Evolutionary conservation across 2,888 invertebrate species (phyloP).

Genomic region (Frankliniella fusca): DNA sequence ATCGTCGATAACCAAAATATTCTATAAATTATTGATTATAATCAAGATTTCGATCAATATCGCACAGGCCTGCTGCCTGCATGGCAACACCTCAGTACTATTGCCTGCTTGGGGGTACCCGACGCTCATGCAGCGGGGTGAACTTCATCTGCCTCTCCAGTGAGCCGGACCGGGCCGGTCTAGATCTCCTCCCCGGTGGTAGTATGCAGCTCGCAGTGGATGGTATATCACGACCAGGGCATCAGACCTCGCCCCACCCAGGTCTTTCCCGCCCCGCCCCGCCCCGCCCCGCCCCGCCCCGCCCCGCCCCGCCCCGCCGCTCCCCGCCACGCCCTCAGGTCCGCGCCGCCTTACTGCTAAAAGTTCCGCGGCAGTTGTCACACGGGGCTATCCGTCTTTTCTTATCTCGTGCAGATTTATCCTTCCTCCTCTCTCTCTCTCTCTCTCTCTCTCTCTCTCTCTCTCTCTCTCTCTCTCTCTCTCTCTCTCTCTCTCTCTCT

Average conservation of each 20-base stretch:
- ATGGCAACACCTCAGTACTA: too few relatives aligned
- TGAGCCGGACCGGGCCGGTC: too few relatives aligned
- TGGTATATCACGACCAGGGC: background rate
- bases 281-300: constrained; percentile 6
- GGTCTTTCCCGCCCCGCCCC: background rate
- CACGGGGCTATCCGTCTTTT: constrained; percentile 12
- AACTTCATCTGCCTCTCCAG: too few relatives aligned
- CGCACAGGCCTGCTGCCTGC: too few relatives aligned
- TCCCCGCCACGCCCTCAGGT: background rate
- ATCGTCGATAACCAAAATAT: too few relatives aligned
- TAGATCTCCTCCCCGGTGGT: background rate
- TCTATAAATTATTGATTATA: too few relatives aligned
- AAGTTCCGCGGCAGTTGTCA: constrained; percentile 25
- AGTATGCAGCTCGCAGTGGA: background rate
- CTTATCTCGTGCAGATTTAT: constrained; percentile 20
- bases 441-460: background rate
- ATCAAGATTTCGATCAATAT: too few relatives aligned
- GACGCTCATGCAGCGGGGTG: background rate
- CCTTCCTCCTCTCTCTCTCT: background rate
- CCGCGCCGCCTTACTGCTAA: constrained; percentile 16
- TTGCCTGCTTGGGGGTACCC: too few relatives aligned
- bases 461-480: background rate
- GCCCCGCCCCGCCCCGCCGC: background rate
- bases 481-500: background rate
- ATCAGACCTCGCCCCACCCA: background rate